A percentile compares a stretch with the other conserved stretches of the same genome.
phyloP scores from a whole-genome alignment of 2,797 vertebrate genomes.

The Ctenopoma kingsleyae region DNA sequence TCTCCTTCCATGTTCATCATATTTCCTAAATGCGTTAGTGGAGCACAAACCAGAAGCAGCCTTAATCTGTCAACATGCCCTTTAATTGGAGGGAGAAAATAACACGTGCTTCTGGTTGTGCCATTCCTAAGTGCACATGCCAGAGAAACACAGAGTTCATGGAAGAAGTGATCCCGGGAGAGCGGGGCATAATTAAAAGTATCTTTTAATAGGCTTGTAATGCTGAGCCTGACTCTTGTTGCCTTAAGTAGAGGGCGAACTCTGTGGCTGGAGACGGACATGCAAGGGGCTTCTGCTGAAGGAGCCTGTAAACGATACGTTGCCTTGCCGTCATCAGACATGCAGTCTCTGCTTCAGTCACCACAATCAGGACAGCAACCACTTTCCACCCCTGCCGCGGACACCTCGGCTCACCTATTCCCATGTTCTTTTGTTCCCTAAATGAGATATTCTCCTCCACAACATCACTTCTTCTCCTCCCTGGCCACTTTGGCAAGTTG shows the following conservation, averaged over 20 bases:
- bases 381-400: conserved; percentile 34
- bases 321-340: conserved; percentile 81
- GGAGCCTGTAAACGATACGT: conserved; percentile 83
- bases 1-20: conserved; percentile 64
- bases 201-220: conserved; percentile 82
- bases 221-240: conserved; percentile 80
- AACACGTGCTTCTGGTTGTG: conserved; percentile 80
- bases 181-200: conserved; percentile 79
- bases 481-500: conserved; percentile 68
- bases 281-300: conserved; percentile 73
- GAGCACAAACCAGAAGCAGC: conserved; percentile 82
- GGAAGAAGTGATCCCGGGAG: conserved; percentile 75
- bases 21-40: conserved; percentile 82
- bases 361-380: conserved; percentile 63
- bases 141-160: conserved; percentile 71
- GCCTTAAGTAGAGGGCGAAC: conserved; percentile 82
- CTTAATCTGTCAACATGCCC: conserved; percentile 85
- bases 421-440: conserved; percentile 70
- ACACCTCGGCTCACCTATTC: conserved; percentile 59
- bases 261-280: conserved; percentile 80
- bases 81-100: conserved; percentile 84
- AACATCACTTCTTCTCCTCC: conserved; percentile 54
- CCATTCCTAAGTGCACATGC: conserved; percentile 83
- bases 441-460: conserved; percentile 69
- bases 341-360: conserved; percentile 80